phyloP scores from a whole-genome alignment of 2,888 invertebrate genomes.

The Argyresthia albistria region DNA sequence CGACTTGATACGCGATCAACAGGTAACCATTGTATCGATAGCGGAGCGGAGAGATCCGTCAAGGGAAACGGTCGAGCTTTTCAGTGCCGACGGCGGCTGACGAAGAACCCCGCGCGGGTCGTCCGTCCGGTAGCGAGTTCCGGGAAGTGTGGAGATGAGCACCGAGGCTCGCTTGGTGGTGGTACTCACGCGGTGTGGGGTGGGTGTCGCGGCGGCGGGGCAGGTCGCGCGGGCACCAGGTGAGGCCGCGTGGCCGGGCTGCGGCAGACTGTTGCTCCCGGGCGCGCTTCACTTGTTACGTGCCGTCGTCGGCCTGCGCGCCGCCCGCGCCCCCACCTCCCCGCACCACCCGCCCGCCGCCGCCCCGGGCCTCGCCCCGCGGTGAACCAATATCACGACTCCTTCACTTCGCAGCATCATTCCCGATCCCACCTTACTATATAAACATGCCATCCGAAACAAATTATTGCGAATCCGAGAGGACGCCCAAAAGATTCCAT shows the following conservation, averaged over 20 bases:
- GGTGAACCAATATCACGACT: slow-evolving; percentile 53
- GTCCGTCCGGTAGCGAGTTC: neutral
- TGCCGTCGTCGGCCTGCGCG: slow-evolving; percentile 28
- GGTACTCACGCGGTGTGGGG: slow-evolving; percentile 9
- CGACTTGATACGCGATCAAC: slow-evolving; percentile 41
- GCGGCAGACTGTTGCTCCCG: slow-evolving; percentile 72
- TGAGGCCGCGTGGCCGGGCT: slow-evolving; percentile 67
- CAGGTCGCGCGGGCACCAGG: slow-evolving; percentile 16
- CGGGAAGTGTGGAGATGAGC: neutral
- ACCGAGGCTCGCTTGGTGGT: neutral
- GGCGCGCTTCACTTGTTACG: slow-evolving; percentile 71
- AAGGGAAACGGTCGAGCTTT: slow-evolving; percentile 23
- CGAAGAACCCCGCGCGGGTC: neutral
- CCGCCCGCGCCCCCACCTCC: slow-evolving; percentile 23
- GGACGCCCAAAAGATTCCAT: too few relatives aligned
- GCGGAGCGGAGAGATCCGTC: slow-evolving; percentile 24
- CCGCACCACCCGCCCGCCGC: slow-evolving; percentile 23
- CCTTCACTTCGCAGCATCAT: slow-evolving; percentile 59
- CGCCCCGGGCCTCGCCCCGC: slow-evolving; percentile 21
- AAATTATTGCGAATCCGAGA: neutral
- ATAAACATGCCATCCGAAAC: slow-evolving; percentile 16
- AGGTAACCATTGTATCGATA: slow-evolving; percentile 36
- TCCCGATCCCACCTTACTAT: slow-evolving; percentile 27
- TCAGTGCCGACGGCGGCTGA: slow-evolving; percentile 11
- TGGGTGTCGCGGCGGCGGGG: slow-evolving; percentile 10